phyloP scores from a whole-genome alignment of 30 jellyfish, hydroid and myxozoan species.

The Chironex yamaguchii region DNA sequence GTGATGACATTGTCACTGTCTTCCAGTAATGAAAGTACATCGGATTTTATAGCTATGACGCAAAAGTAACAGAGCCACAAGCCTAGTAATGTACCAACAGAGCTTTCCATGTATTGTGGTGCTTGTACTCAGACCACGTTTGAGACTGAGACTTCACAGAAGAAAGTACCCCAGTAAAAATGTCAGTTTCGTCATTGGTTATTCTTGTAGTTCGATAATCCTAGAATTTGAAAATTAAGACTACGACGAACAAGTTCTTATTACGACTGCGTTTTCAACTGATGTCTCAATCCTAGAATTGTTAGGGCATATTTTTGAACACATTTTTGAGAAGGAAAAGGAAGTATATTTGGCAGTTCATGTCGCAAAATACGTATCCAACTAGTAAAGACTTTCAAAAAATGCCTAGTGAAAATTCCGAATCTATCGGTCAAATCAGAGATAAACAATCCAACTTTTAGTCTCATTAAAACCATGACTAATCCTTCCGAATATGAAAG shows the following conservation, averaged over 20 bases:
- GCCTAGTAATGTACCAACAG: not conserved
- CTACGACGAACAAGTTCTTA: no score
- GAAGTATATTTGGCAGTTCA: conserved; percentile 38
- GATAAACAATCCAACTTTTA: not conserved
- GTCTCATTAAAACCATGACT: conserved; percentile 11
- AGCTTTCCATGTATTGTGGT: not conserved
- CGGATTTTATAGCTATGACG: not conserved
- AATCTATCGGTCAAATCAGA: conserved; percentile 5
- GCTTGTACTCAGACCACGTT: conserved; percentile 28
- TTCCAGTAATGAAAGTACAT: not conserved
- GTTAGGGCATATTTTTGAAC: conserved; percentile 28
- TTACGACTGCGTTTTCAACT: no score
- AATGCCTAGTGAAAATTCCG: conserved; percentile 4
- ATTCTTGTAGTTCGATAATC: conserved; percentile 39
- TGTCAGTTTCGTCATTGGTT: not conserved
- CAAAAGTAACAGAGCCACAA: not conserved
- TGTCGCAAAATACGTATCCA: conserved; percentile 23
- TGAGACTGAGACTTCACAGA: conserved; percentile 21
- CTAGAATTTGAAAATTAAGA: no score
- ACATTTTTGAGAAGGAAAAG: conserved; percentile 21
- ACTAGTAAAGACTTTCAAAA: conserved; percentile 13
- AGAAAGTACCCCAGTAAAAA: not conserved
- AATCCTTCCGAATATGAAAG: conserved; percentile 15
- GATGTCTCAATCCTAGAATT: no score
- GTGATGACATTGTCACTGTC: conserved; percentile 1